Evolutionary conservation across 2,888 invertebrate genomes (phyloP).

Genomic region (Saturnia japonica): DNA sequence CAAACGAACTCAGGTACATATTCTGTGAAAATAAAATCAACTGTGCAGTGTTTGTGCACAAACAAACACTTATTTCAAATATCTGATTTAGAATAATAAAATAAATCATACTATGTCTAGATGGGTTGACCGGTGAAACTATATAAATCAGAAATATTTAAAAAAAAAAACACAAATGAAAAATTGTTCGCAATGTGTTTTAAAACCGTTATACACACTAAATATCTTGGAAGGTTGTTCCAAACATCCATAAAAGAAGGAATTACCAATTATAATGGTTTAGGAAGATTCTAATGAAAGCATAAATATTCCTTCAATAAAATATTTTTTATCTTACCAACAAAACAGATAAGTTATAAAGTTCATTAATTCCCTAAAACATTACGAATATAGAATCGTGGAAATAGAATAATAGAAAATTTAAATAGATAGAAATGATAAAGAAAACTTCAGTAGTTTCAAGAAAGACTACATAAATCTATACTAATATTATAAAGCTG

Average conservation of each 20-base stretch:
- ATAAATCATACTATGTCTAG: neutral
- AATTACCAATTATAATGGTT: neutral
- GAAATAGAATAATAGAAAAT: no score
- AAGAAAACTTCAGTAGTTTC: no score
- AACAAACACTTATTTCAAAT: neutral
- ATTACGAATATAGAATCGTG: no score
- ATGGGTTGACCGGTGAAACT: neutral
- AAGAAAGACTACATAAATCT: no score
- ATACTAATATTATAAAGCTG: no score
- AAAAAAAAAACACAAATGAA: neutral
- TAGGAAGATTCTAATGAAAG: no score
- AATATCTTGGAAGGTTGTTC: neutral
- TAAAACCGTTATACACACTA: neutral
- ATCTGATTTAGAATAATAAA: neutral
- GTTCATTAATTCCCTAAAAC: no score
- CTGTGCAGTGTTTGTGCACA: neutral
- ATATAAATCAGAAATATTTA: neutral
- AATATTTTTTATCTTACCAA: no score
- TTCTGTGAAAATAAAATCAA: neutral
- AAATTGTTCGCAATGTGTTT: neutral
- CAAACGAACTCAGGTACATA: no score
- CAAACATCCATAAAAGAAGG: neutral
- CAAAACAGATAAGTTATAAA: no score
- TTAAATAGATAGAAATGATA: no score
- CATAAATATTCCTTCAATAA: no score